phyloP scores from a whole-genome alignment of 2,797 vertebrate species.

The Arnoldichthys spilopterus region DNA sequence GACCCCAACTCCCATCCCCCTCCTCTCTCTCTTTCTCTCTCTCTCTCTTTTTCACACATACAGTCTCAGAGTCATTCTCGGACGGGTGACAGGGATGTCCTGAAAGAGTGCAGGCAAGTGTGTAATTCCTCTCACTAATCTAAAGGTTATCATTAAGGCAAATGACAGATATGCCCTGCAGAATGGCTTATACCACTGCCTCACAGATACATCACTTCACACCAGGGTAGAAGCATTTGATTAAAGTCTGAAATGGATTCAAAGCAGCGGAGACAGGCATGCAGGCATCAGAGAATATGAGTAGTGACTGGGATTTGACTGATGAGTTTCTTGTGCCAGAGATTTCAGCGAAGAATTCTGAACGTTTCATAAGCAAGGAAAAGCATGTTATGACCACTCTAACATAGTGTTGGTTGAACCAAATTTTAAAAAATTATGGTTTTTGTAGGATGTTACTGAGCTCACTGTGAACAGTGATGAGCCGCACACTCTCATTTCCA shows the following conservation, averaged over 20 bases:
- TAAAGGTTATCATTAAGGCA: conserved; percentile 52
- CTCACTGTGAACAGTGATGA: too few relatives aligned
- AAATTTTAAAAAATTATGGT: too few relatives aligned
- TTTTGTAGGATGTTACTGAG: neutral
- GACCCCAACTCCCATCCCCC: neutral
- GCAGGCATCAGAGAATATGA: conserved; percentile 43
- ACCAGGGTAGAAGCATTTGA: conserved; percentile 52
- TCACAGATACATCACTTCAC: conserved; percentile 50
- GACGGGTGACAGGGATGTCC: conserved; percentile 27
- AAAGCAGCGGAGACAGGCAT: conserved; percentile 46
- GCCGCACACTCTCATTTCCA: too few relatives aligned
- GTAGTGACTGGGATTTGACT: conserved; percentile 38
- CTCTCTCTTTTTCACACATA: neutral
- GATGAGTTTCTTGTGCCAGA: conserved; percentile 42
- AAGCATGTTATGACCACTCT: conserved; percentile 20
- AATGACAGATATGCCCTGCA: conserved; percentile 47
- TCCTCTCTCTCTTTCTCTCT: neutral
- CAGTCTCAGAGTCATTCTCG: neutral
- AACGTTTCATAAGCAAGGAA: conserved; percentile 30
- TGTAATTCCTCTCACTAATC: conserved; percentile 47
- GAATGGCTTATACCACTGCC: conserved; percentile 29
- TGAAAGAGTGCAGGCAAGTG: conserved; percentile 36
- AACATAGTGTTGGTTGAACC: conserved; percentile 3
- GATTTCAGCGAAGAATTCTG: conserved; percentile 33
- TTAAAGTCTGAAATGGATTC: conserved; percentile 49